Conservation (phyloP, 1,140 invertebrate genomes). For the Trachelipus rathkii region DNA sequence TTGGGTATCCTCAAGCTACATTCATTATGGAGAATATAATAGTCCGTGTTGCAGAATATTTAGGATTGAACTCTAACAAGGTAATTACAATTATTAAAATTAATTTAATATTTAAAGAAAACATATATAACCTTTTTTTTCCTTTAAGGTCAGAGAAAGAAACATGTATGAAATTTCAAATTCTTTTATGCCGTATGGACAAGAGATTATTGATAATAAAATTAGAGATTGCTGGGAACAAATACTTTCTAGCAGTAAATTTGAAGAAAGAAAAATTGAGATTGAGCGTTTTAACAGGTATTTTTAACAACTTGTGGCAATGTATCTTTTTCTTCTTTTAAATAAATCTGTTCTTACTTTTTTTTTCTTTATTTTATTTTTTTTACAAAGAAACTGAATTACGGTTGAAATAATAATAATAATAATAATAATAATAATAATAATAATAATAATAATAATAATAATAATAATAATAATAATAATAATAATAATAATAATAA, state of each 20-base stretch:
- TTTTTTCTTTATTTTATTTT: too few species aligned
- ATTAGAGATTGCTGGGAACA: constrained; percentile 53
- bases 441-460: too few species aligned
- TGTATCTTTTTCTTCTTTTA: too few species aligned
- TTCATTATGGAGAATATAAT: constrained; percentile 73
- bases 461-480: too few species aligned
- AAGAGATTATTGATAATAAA: constrained; percentile 51
- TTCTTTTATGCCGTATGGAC: constrained; percentile 51
- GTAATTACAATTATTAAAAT: too few species aligned
- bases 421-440: too few species aligned
- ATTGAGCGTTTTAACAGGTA: constrained; percentile 51
- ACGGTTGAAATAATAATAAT: too few species aligned
- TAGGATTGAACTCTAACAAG: constrained; percentile 47
- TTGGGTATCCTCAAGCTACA: constrained; percentile 86
- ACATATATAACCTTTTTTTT: background rate
- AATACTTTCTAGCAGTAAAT: constrained; percentile 49
- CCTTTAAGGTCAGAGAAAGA: constrained; percentile 50
- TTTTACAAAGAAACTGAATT: too few species aligned
- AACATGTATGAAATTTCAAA: constrained; percentile 53
- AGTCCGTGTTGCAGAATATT: constrained; percentile 66
- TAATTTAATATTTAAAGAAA: too few species aligned
- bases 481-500: too few species aligned
- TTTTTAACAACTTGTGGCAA: background rate
- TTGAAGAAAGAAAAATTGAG: constrained; percentile 45
- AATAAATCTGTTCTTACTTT: too few species aligned